Evolutionary conservation across 2,797 vertebrate species (phyloP), one percentile per base, ranked within the genome.

Genomic region (Borostomias antarcticus): DNA sequence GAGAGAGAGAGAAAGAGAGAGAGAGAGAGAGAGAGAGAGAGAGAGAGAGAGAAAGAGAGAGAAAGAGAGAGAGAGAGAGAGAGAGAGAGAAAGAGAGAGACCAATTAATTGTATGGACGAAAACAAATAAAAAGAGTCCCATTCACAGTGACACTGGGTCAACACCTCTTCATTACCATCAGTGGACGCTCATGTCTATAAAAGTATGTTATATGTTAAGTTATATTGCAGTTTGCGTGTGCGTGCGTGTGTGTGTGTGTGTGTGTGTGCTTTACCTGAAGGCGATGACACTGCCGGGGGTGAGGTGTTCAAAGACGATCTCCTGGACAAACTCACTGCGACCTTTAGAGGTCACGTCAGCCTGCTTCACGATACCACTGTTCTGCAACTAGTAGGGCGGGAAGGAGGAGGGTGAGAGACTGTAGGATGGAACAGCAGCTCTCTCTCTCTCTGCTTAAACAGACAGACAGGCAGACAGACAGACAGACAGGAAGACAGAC

Each of bases 251-350:
- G 26, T 17, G 48, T 7, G 13, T 67, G 13, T 40, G 15, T 60
- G 58, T 13, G 15, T 43, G 37, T n/a, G 37, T 45, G 3, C 25
- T 32, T 58, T 21, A 99, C 97, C 97, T 95, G 91, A 99, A 98
- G 54, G 94, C 88, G 52, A 98, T 95, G 63, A 95, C 79, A 26
- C 96, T 98, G 81, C 97, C 97, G 1, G 96, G 96, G 2, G 96
- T 96, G 67, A 99, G 80, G 37, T 91, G 93, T 87, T 97, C 92
- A 81, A 99, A 98, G 69, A 90, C 89, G 82, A 99, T 95, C 89
- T 98, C 95, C 83, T 98, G 95, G 65, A 98, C 93, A 72, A 93
- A 98, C 88, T 96, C 96, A 70, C 91, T 94, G 10, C 86, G 88
- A 13, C 93, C 95, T 86, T 97, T 96, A 35, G 94, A 91, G 0